Base-by-base conservation (phyloP, 1,140 invertebrate species). In the Thalassaphorura encarpata region DNA sequence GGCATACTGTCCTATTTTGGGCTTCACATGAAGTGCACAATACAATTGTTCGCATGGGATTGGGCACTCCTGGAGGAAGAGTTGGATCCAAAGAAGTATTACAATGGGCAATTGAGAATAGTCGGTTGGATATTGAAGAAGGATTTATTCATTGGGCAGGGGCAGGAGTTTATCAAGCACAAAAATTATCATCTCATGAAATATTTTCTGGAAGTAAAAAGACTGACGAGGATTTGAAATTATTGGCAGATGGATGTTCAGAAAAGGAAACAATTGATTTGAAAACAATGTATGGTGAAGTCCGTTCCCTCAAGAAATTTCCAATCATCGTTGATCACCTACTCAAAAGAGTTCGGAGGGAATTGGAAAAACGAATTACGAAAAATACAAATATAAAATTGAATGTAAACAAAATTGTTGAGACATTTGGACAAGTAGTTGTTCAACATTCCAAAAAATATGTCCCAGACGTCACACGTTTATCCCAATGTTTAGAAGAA, bases 81-180 rank as follows among this genome's bases (percentile, higher is more conserved):
- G 43, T 57, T 13, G 33, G 31, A 15, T 40, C 42, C 3, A 36
- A 54, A 24, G 31, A 60, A 19, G 52, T 64, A 23, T 53, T 62
- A 6, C 27, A 52, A 21, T 64, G 63, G 63, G 40, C 31, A 16
- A 60, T 55, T 15, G n/a, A 29, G 11, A 64, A 64, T 33, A 64
- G 42, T 23, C 18, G 50, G 4, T 26, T 39, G 15, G 18, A 42
- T 3, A 58, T 54, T 13, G 36, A 48, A 26, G 56, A 62, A 1
- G 60, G 60, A 36, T 52, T 61, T 19, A 40, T 58, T 11, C 40
- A 62, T 18, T 61, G 50, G 51, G 51, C 51, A 0, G 16, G 36
- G 3, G 36, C 51, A 28, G 55, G 48, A 0, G 48, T 54, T 4
- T 50, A 54, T 24, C 47, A 54, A 33, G 23, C 52, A 2, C 48